A percentile compares a stretch with the other conserved stretches of the same genome.
Conservation (phyloP, 1,140 invertebrate genomes). For the Drosophila busckii region DNA sequence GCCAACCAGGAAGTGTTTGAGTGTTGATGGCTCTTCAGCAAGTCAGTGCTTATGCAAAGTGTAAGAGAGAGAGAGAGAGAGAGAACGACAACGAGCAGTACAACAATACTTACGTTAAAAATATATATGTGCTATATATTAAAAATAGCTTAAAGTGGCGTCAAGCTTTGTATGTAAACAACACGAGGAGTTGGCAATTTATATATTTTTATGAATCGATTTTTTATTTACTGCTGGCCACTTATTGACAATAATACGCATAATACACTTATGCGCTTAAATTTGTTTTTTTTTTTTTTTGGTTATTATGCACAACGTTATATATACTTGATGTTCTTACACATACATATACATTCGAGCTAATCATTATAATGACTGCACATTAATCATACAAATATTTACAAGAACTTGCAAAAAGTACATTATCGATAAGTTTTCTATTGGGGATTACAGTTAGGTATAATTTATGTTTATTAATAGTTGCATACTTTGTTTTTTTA, state of each 20-base stretch:
- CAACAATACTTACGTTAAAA: background rate
- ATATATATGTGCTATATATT: too few species aligned
- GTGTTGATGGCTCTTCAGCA: slow-evolving; percentile 49
- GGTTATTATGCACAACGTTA: slow-evolving; percentile 49
- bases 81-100: background rate
- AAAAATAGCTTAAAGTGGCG: background rate
- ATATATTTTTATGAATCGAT: slow-evolving; percentile 40
- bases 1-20: slow-evolving; percentile 37
- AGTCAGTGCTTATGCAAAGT: slow-evolving; percentile 27
- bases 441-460: slow-evolving; percentile 37
- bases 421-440: slow-evolving; percentile 10
- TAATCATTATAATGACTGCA: slow-evolving; percentile 36
- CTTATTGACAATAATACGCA: slow-evolving; percentile 44
- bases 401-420: too few species aligned
- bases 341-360: slow-evolving; percentile 43
- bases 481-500: slow-evolving; percentile 40
- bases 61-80: slow-evolving; percentile 3
- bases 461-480: slow-evolving; percentile 36
- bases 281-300: slow-evolving; percentile 34
- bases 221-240: slow-evolving; percentile 41
- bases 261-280: slow-evolving; percentile 59
- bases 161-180: too few species aligned
- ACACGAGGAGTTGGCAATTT: too few species aligned
- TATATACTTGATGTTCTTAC: slow-evolving; percentile 27
- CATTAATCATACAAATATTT: slow-evolving; percentile 63